Conservation (phyloP, 2,113 vertebrate species). For the Patagioenas fasciata region DNA sequence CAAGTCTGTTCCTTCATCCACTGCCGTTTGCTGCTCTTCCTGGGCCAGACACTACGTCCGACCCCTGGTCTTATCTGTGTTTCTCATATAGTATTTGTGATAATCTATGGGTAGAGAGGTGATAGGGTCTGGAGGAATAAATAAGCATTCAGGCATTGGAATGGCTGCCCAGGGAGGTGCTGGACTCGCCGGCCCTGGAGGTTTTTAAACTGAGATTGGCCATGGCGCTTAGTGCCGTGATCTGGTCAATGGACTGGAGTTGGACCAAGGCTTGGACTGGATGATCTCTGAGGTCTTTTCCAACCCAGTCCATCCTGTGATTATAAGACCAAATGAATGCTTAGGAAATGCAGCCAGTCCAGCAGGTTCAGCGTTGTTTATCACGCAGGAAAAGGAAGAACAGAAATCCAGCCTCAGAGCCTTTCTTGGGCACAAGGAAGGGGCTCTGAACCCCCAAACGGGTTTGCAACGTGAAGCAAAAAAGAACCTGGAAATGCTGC, state of each 20-base stretch:
- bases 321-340: rapidly evolving
- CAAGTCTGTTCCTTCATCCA: rapidly evolving
- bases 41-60: rapidly evolving
- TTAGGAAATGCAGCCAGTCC: background rate
- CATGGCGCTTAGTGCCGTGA: too few relatives aligned
- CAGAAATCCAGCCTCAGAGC: background rate
- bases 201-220: too few relatives aligned
- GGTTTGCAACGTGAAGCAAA: rapidly evolving
- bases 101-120: rapidly evolving
- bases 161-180: too few relatives aligned
- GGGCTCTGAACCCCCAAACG: background rate
- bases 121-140: rapidly evolving
- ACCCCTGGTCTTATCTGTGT: background rate
- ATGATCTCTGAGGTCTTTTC: too few relatives aligned
- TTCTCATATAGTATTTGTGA: rapidly evolving
- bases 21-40: background rate
- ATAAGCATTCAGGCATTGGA: background rate
- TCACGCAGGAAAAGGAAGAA: background rate
- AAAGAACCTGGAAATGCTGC: background rate
- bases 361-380: background rate
- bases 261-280: too few relatives aligned
- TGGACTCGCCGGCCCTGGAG: too few relatives aligned
- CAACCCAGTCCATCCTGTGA: too few relatives aligned
- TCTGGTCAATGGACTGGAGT: too few relatives aligned
- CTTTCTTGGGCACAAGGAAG: background rate